Evolutionary conservation across 2,797 vertebrate species (phyloP), one percentile per base, ranked within the genome.

Genomic region (Danio tinwini): DNA sequence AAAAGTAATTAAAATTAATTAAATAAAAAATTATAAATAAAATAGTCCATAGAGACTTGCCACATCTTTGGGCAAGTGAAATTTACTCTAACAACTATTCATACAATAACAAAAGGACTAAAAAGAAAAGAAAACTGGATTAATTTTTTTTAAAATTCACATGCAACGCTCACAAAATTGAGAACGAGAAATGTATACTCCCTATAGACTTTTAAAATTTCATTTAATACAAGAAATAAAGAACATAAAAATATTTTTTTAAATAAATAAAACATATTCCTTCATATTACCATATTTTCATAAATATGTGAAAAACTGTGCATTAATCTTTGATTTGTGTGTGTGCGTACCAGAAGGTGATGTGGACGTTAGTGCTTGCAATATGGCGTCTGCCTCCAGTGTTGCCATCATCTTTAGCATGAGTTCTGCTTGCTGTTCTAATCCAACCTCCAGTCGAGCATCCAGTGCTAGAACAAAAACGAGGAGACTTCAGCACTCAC

Each of bases 321-420:
- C 7, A 42, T n/a, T 21, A 49, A 56, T 44, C 19, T 64, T 37
- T 71, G 64, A 45, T 17, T 39, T 45, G 62, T 29, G 64, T 61
- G 62, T 29, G 64, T 61, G n/a, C 29, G n/a, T 29, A 99, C 98
- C 94, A 91, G 96, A 91, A 81, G 97, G 96, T 56, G 97, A 96
- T 64, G 92, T 96, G 74, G 97, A 96, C 68, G 97, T 98, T 86
- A 99, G 94, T 6, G 98, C 98, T 81, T 99, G 98, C 39, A 99
- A 89, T 87, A 99, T 97, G 52, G 98, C 98, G 88, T 99, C 98
- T 0, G 98, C 98, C 91, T 99, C 98, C 64, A 99, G 86, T 0
- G 98, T 99, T 29, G 98, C 96, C 98, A 99, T 99, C 98, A 99
- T 99, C 91, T 99, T 99, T 80, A 99, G 91, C 98, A 99, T 98